Conservation (phyloP, 2,797 vertebrate genomes). For the Schizothorax lantsangensis region DNA sequence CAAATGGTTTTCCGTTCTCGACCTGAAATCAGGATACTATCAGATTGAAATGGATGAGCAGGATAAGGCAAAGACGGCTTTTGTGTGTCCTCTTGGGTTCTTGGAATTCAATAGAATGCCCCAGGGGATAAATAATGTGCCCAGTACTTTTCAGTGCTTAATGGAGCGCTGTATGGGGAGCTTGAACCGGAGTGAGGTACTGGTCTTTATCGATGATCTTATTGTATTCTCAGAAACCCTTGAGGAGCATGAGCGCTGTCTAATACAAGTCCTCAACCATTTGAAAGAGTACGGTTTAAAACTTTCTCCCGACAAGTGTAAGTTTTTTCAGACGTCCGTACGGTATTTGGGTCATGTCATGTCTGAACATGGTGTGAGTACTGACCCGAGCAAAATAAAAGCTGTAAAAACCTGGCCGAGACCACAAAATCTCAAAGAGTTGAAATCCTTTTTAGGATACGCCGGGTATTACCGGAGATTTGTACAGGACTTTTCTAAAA, state of each 20-base stretch:
- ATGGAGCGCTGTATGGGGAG: neutral
- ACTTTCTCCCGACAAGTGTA: neutral
- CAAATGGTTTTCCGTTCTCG: neutral
- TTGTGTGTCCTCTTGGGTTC: neutral
- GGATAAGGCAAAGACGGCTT: neutral
- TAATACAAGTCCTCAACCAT: neutral
- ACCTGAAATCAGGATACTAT: neutral
- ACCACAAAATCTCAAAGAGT: neutral
- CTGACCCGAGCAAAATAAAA: neutral
- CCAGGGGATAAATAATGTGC: neutral
- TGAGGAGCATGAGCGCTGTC: neutral
- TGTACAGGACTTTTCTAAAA: neutral
- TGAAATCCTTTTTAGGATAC: neutral
- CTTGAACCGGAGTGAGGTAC: neutral
- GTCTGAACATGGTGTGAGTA: neutral
- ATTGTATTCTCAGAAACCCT: neutral
- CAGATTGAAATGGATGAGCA: neutral
- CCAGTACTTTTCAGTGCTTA: neutral
- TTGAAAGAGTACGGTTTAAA: neutral
- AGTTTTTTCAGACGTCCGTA: neutral
- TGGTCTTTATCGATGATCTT: neutral
- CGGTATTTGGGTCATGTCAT: neutral
- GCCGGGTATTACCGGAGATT: neutral
- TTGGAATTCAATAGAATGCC: neutral
- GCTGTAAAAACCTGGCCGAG: neutral